phyloP scores from a whole-genome alignment of 2,797 vertebrate species.

The Phataginus tetradactyla region DNA sequence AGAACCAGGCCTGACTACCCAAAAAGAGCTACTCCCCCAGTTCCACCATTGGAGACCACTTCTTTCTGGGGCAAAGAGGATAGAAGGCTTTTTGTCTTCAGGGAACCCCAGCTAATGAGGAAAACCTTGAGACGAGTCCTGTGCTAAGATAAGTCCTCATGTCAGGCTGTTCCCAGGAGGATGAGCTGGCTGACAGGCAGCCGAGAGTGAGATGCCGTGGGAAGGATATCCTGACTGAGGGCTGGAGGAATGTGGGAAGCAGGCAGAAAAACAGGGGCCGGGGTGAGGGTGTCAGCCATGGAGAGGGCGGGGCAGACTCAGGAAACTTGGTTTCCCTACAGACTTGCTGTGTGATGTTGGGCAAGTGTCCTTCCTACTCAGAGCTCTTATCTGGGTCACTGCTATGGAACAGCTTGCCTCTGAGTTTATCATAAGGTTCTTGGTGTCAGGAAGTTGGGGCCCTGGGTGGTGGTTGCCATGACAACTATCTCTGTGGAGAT shows the following conservation, averaged over 20 bases:
- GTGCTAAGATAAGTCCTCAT: not conserved
- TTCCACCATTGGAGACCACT: not conserved
- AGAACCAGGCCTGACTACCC: not conserved
- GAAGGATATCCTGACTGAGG: conserved; percentile 71
- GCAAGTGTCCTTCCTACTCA: not conserved
- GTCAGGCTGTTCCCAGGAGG: conserved; percentile 72
- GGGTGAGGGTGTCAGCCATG: not conserved
- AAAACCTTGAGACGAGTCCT: conserved; percentile 1
- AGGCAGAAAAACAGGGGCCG: not conserved
- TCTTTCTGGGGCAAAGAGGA: not conserved
- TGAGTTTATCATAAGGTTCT: conserved; percentile 56
- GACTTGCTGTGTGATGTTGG: not conserved
- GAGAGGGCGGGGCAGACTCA: not conserved
- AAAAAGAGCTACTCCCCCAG: not conserved
- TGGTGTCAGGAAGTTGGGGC: conserved; percentile 57
- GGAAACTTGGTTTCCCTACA: not conserved
- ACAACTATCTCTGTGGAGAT: conserved; percentile 44
- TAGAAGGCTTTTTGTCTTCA: conserved; percentile 4
- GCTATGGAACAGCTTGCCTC: conserved; percentile 29
- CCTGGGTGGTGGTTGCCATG: not conserved
- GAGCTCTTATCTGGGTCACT: conserved; percentile 40
- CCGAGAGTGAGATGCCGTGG: conserved; percentile 78
- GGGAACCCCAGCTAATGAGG: conserved; percentile 2
- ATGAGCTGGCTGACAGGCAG: conserved; percentile 63
- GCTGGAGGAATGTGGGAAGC: conserved; percentile 73